Evolutionary conservation across 2,888 invertebrate genomes (phyloP), one percentile per base, ranked within the genome.

Genomic region (Ceramica pisi): DNA sequence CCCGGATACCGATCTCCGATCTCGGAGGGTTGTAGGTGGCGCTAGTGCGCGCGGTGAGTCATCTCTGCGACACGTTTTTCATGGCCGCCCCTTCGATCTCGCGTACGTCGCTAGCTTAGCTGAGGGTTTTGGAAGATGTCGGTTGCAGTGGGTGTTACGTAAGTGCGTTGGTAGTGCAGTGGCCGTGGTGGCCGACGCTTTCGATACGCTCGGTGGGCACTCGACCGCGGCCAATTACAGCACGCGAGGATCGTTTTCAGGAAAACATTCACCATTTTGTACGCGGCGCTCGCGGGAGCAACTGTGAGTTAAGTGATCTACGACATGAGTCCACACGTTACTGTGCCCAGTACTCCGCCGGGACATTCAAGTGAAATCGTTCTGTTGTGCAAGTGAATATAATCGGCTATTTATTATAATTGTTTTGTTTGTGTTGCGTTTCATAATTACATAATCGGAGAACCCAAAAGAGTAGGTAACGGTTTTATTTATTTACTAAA

Each of bases 261-360:
- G 92, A 92, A 93, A 93, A 94, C 95, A 94, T 94, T 95, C 94
- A 94, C 95, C 94, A 95, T 95, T 94, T 94, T 94, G 92, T 92
- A 87, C 86, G 90, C 91, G 93, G 86, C 88, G 87, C 89, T 92
- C 89, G 92, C 84, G 87, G 89, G 86, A 89, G 89, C 89, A 80
- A 88, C 91, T 88, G 91, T 91, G 91, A 76, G 81, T 89, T 83
- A 76, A 87, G 89, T 88, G 88, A 85, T 82, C 77, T 78, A 81
- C 86, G 89, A 86, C 88, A 92, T 93, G 92, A 90, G 79, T 84
- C 82, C 78, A 72, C 80, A 80, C 71, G 75, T 86, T 84, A 82
- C 76, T 75, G 83, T 86, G 86, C 86, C 88, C 89, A 84, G 78
- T 81, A 59, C 59, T 63, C 73, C 80, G 75, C 80, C 78, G 78